A percentile compares a stretch with the other conserved stretches of the same genome.
Conservation (phyloP, 2,113 vertebrate genomes). For the Bolborhynchus lineola region DNA sequence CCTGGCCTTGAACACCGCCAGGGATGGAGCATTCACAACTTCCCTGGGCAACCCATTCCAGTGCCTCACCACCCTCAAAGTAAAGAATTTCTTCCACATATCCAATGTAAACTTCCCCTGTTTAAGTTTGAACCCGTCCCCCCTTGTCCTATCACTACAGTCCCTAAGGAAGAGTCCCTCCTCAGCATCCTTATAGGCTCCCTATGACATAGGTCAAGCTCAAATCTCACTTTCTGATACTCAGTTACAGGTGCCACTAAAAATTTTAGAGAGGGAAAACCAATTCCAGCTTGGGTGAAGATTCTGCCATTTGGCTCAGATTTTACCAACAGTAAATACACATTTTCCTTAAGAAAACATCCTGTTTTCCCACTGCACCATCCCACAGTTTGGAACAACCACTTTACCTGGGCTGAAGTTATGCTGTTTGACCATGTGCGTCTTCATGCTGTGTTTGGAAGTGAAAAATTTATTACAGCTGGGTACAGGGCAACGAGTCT, state of each 20-base stretch:
- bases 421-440: constrained; percentile 92
- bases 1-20: too few species aligned
- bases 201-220: not conserved
- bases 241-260: not conserved
- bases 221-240: not conserved
- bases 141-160: too few species aligned
- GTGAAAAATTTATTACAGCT: constrained; percentile 91
- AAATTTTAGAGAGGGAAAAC: not conserved
- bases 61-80: too few species aligned
- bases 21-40: too few species aligned
- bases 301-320: not conserved
- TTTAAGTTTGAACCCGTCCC: too few species aligned
- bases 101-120: too few species aligned
- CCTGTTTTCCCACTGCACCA: not conserved
- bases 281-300: not conserved
- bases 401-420: constrained; percentile 84
- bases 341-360: not conserved
- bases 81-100: too few species aligned
- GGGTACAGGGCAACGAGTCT: constrained; percentile 88
- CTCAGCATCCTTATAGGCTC: too few species aligned
- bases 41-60: too few species aligned
- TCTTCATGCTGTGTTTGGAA: constrained; percentile 93
- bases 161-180: too few species aligned
- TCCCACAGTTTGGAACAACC: not conserved
- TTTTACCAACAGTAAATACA: not conserved